Conservation (phyloP, 2,888 invertebrate species). For the Slavum lentiscoides region DNA sequence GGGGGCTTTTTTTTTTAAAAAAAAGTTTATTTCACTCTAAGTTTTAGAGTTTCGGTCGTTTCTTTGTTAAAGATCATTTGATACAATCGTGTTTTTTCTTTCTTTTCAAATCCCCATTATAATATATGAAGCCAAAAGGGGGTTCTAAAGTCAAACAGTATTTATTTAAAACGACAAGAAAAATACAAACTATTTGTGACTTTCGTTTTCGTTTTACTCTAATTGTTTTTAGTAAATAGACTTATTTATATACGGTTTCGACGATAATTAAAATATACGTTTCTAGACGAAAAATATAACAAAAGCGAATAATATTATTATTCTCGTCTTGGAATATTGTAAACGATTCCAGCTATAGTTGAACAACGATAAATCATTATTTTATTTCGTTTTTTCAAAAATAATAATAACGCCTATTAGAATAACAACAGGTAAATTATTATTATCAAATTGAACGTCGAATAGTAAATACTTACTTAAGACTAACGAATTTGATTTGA, state of each 20-base stretch:
- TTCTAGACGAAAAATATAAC: background rate
- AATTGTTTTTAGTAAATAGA: constrained; percentile 21
- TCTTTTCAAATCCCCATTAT: background rate
- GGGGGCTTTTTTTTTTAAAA: background rate
- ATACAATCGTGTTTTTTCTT: constrained; percentile 20
- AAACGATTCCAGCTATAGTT: background rate
- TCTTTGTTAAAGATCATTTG: constrained; percentile 17
- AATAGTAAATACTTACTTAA: no score
- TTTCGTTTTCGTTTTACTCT: constrained; percentile 7
- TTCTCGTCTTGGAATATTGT: background rate
- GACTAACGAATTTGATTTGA: no score
- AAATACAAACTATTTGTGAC: constrained; percentile 19
- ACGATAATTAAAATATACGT: background rate
- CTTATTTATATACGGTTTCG: background rate
- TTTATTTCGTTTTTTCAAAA: background rate
- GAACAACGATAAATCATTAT: background rate
- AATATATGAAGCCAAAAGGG: constrained; percentile 6
- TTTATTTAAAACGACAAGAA: background rate
- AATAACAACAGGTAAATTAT: no score
- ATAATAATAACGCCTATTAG: background rate
- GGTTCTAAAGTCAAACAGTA: background rate
- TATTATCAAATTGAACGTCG: no score
- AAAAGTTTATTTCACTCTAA: background rate
- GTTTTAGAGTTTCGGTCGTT: constrained; percentile 7
- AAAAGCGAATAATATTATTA: background rate